These are phyloP conservation scores for Graphium colonna DNA, from an alignment of 2,888 invertebrate genomes.

Conservation along the genomic window DNA sequence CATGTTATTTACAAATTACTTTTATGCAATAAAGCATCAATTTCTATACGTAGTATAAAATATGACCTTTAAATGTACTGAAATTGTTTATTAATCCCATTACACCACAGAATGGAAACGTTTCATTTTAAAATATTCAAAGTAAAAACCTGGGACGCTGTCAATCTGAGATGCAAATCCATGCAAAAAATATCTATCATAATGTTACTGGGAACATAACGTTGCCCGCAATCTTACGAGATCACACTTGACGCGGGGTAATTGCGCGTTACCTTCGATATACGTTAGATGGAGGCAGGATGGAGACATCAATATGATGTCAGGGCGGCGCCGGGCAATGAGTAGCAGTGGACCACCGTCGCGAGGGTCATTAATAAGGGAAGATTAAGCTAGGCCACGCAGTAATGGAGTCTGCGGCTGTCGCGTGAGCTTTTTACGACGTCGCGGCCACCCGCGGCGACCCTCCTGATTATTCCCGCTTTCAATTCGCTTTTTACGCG, in stretches of 20 bases:
- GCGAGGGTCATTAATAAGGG: constrained; percentile 62
- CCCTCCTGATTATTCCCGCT: constrained; percentile 74
- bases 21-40: too few relatives aligned
- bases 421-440: constrained; percentile 75
- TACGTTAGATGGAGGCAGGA: constrained; percentile 31
- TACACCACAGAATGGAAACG: too few relatives aligned
- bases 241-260: too few relatives aligned
- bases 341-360: constrained; percentile 49
- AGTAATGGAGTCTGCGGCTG: constrained; percentile 62
- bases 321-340: constrained; percentile 36
- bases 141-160: too few relatives aligned
- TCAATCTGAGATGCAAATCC: too few relatives aligned
- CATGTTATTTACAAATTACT: too few relatives aligned
- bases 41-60: too few relatives aligned
- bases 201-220: neutral
- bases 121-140: too few relatives aligned
- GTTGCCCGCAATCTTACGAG: neutral
- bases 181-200: too few relatives aligned
- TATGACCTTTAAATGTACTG: too few relatives aligned
- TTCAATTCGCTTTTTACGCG: constrained; percentile 76
- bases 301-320: constrained; percentile 48
- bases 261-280: neutral
- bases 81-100: too few relatives aligned
- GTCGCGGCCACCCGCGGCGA: constrained; percentile 71
- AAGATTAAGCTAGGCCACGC: constrained; percentile 66